phyloP scores from a whole-genome alignment of 2,113 vertebrate species.

The Clarias batrachus region DNA sequence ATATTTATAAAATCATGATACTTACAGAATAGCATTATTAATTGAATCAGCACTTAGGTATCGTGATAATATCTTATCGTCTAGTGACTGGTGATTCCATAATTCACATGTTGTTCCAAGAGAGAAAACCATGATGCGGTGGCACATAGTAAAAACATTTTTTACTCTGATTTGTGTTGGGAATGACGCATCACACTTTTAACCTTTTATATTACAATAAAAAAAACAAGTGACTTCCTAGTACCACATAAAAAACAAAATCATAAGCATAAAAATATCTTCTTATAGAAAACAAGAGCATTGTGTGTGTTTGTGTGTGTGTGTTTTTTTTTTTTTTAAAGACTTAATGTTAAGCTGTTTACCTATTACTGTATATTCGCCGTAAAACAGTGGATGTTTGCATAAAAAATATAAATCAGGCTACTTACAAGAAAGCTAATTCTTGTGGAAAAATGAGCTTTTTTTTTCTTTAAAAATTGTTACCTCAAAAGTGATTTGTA shows the following conservation, averaged over 20 bases:
- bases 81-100: no score
- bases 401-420: background rate
- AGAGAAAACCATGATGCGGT: background rate
- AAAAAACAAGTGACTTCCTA: background rate
- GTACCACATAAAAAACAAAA: background rate
- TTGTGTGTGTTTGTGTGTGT: no score
- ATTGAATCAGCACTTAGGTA: no score
- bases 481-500: background rate
- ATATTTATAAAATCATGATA: no score
- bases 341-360: background rate
- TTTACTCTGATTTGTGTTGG: background rate
- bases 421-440: background rate
- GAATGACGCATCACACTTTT: background rate
- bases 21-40: no score
- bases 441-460: background rate
- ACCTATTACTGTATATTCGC: background rate
- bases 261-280: background rate
- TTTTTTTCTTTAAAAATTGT: background rate
- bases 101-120: background rate
- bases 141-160: background rate
- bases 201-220: background rate
- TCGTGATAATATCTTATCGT: no score
- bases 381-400: background rate
- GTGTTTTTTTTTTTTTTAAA: no score
- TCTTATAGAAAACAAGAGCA: background rate